Base-by-base conservation (phyloP, 2,888 invertebrate species). In the Troilus luridus region DNA sequence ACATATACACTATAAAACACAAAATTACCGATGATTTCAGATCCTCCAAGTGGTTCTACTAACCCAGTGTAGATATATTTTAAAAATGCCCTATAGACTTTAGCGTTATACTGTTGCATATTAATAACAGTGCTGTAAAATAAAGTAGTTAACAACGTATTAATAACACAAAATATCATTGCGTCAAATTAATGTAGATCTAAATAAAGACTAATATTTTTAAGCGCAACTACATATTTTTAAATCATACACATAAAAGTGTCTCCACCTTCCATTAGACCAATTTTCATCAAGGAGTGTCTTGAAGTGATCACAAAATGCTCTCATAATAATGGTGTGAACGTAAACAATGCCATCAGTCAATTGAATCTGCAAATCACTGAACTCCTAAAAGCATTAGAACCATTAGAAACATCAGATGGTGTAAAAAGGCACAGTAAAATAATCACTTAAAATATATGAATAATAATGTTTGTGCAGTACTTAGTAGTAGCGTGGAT, bases 251-350 rank as follows among this genome's bases (percentile, higher is more conserved):
- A 58, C 56, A 85, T 56, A 85, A 85, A 85, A 85, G 85, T 85
- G 11, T 6, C n/a, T 85, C 54, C 24, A 90, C 90, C 58, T 64
- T 90, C 90, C 90, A 90, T 91, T 90, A 1, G 91, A 81, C 92
- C 92, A 92, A 54, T 91, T 67, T 62, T 91, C 92, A 27, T n/a
- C 27, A 14, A 92, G 77, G 58, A 92, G 91, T 58, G 91, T 91
- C 62, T 91, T 92, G 88, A 92, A 92, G 58, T 92, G 92, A 21
- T 92, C 91, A 81, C 91, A 92, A 88, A 91, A 92, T 9, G 91
- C 62, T 21, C 90, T 88, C 67, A 92, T 67, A 10, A 92, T 91
- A 21, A 92, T 60, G 41, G 88, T 91, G 58, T 92, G 92, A 67
- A 91, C 91, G 85, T 91, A 92, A 24, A 92, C 90, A n/a, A 91